phyloP scores from a whole-genome alignment of 1,140 invertebrate species.

The Whitmania pigra region DNA sequence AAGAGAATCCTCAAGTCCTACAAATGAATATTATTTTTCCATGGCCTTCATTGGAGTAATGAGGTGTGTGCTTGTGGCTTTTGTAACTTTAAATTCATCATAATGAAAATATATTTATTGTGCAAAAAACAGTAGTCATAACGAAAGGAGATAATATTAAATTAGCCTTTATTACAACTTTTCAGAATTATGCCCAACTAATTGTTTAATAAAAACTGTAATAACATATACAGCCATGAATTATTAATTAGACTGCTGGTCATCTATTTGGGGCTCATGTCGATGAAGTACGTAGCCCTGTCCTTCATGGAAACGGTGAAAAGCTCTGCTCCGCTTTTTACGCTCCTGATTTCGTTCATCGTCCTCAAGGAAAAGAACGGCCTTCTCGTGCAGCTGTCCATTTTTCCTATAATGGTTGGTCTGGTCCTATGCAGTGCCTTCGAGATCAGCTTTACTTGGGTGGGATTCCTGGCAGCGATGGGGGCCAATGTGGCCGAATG shows the following conservation, averaged over 20 bases:
- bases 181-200: not conserved
- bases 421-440: slow-evolving; percentile 65
- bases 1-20: not conserved
- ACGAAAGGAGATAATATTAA: not conserved
- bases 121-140: too few species aligned
- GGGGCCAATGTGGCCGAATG: slow-evolving; percentile 71
- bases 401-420: slow-evolving; percentile 72
- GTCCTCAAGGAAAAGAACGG: slow-evolving; percentile 56
- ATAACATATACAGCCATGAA: not conserved
- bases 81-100: not conserved
- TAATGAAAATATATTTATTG: too few species aligned
- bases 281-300: slow-evolving; percentile 68
- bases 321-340: slow-evolving; percentile 70
- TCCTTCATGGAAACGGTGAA: slow-evolving; percentile 80
- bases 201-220: not conserved
- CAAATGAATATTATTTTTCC: slow-evolving; percentile 59
- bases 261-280: slow-evolving; percentile 59
- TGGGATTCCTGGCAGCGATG: slow-evolving; percentile 66
- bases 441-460: slow-evolving; percentile 65
- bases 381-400: slow-evolving; percentile 60
- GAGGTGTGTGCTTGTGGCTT: slow-evolving; percentile 44
- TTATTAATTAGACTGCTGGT: slow-evolving; percentile 55
- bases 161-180: not conserved
- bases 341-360: slow-evolving; percentile 61
- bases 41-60: slow-evolving; percentile 64